Conservation (phyloP, 2,797 vertebrate species). For the Eulemur mongoz region DNA sequence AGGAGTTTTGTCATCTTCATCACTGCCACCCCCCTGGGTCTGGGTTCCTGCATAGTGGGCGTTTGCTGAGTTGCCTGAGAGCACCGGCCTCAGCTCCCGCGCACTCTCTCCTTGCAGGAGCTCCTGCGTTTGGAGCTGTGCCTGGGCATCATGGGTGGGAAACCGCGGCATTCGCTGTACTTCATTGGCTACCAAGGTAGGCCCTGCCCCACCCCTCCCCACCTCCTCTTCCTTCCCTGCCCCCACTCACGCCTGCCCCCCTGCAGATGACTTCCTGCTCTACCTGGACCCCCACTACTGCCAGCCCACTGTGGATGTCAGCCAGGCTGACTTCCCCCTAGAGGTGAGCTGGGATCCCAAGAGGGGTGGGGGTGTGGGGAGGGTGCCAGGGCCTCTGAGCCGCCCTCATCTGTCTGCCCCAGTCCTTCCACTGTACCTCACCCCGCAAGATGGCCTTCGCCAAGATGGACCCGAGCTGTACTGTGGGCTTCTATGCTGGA, state of each 20-base stretch:
- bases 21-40: not conserved
- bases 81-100: not conserved
- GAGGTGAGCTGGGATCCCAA: conserved; percentile 85
- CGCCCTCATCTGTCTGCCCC: not conserved
- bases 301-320: conserved; percentile 91
- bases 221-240: not conserved
- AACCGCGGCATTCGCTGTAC: conserved; percentile 94
- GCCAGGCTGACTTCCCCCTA: conserved; percentile 88
- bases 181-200: conserved; percentile 95
- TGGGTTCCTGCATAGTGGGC: not conserved
- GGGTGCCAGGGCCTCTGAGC: not conserved
- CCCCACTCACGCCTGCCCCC: not conserved
- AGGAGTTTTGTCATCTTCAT: not conserved
- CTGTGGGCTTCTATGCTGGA: conserved; percentile 94
- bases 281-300: conserved; percentile 97
- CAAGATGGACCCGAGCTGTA: conserved; percentile 97
- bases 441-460: conserved; percentile 94
- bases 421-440: conserved; percentile 94
- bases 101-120: conserved; percentile 84
- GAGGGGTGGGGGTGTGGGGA: not conserved
- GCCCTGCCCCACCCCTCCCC: not conserved
- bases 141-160: conserved; percentile 95
- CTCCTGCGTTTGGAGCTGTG: conserved; percentile 92
- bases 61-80: not conserved
- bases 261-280: conserved; percentile 93